Percentiles rank a stretch among this genome's conserved stretches.
phyloP scores from a whole-genome alignment of 2,888 invertebrate genomes.

The Mesorhabditis belari region DNA sequence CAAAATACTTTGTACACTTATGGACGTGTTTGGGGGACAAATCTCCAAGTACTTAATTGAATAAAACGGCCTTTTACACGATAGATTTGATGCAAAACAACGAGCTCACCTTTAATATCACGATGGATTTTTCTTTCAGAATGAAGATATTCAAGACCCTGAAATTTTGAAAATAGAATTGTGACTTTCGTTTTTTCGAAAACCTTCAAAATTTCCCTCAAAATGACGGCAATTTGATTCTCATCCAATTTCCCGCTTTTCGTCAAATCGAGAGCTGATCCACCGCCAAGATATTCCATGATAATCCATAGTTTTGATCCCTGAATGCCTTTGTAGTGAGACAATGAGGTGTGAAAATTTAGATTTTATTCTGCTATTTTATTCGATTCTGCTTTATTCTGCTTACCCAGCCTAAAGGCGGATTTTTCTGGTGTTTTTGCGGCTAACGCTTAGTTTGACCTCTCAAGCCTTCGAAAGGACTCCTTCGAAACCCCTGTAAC shows the following conservation, averaged over 20 bases:
- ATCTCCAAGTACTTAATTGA: too few species aligned
- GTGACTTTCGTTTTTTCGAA: constrained; percentile 97
- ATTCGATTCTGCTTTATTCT: background rate
- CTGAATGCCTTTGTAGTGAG: constrained; percentile 59
- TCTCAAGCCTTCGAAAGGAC: too few species aligned
- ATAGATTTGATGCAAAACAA: background rate
- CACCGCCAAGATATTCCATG: constrained; percentile 99
- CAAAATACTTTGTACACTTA: too few species aligned
- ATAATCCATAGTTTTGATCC: constrained; percentile 99
- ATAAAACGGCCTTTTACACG: background rate
- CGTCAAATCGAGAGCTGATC: constrained; percentile 96
- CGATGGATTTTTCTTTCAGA: constrained; percentile 94
- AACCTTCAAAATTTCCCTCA: constrained; percentile 94
- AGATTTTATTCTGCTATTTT: too few species aligned
- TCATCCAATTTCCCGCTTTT: constrained; percentile 90
- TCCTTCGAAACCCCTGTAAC: too few species aligned
- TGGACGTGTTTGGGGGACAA: too few species aligned
- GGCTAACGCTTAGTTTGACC: too few species aligned
- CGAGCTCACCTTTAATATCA: constrained; percentile 73
- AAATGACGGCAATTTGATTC: constrained; percentile 95
- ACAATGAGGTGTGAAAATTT: background rate
- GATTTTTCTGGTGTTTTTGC: too few species aligned
- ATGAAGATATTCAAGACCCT: constrained; percentile 95
- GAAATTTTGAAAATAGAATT: constrained; percentile 88
- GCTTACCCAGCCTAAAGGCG: too few species aligned